Base-by-base conservation (phyloP, 2,113 vertebrate species). In the Cardinalis cardinalis region DNA sequence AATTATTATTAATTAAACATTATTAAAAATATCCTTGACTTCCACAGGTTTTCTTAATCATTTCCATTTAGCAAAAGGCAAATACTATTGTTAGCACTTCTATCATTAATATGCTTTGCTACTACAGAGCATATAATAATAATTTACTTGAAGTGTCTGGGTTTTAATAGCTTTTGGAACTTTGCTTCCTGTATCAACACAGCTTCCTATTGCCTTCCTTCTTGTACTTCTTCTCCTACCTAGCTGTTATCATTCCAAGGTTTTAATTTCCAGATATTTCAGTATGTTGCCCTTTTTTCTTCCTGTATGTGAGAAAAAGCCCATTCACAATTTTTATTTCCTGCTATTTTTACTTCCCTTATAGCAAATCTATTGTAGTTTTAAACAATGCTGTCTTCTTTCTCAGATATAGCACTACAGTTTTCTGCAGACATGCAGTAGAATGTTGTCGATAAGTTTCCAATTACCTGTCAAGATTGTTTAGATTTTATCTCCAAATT, bases 11-110 rank as follows among this genome's bases (percentile, higher is more conserved):
- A 84, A 87, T 82, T 61, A 82, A 69, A 61, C 34, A 61, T 43
- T 43, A 65, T 64, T 81, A 75, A 90, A 58, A 51, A 53, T 65
- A 81, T 41, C 53, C 48, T 71, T 81, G 32, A 72, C 70, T 95
- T 91, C 53, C 31, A 75, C 34, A 43, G 68, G 28, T 90, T 90
- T 88, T 77, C 71, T 60, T 43, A 81, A 90, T 82, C 4, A 72
- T 82, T 88, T 93, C 61, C 70, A 58, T 87, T 90, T 75, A 38
- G 74, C 48, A 92, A 84, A 93, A 60, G 49, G 65, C 49, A 88
- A 82, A 93, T 48, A 71, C 21, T 68, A 40, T 78, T 87, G 51
- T 87, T 84, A 82, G 38, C 31, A 40, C 66, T 95, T 89, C 70
- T 46, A n/a, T 26, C 70, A 61, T 64, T 76, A 84, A 74, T 70